phyloP scores from a whole-genome alignment of 2,797 vertebrate species.

The Malacoraja senta region DNA sequence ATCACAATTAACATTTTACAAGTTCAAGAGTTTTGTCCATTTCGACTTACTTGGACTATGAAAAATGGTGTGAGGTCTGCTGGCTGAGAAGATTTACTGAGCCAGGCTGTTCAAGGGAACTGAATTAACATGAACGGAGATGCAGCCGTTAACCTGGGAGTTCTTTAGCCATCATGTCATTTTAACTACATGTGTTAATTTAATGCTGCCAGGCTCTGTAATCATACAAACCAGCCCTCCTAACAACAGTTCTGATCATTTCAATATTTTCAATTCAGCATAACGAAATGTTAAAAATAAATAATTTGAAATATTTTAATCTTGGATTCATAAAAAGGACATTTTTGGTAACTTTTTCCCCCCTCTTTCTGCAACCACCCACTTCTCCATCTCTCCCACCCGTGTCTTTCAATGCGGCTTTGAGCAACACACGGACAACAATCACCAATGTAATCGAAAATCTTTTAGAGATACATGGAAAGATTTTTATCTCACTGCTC shows the following conservation, averaged over 20 bases:
- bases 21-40: not conserved
- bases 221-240: not conserved
- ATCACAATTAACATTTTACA: constrained; percentile 22
- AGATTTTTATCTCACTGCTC: not conserved
- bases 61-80: not conserved
- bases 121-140: constrained; percentile 33
- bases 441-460: not conserved
- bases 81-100: constrained; percentile 31
- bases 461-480: not conserved
- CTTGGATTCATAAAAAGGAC: not conserved
- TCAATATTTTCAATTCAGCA: not conserved
- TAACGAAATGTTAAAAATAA: not conserved
- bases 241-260: constrained; percentile 5
- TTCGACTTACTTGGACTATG: not conserved
- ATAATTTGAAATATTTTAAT: constrained; percentile 10
- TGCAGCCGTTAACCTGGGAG: constrained; percentile 34
- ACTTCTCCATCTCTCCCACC: not conserved
- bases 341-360: not conserved
- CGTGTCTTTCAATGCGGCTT: not conserved
- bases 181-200: constrained; percentile 32
- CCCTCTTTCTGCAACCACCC: not conserved
- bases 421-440: not conserved
- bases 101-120: constrained; percentile 4
- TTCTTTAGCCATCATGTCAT: constrained; percentile 28
- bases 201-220: constrained; percentile 28